Evolutionary conservation across 2,113 vertebrate species (phyloP).

Genomic region (Xyrauchen texanus): DNA sequence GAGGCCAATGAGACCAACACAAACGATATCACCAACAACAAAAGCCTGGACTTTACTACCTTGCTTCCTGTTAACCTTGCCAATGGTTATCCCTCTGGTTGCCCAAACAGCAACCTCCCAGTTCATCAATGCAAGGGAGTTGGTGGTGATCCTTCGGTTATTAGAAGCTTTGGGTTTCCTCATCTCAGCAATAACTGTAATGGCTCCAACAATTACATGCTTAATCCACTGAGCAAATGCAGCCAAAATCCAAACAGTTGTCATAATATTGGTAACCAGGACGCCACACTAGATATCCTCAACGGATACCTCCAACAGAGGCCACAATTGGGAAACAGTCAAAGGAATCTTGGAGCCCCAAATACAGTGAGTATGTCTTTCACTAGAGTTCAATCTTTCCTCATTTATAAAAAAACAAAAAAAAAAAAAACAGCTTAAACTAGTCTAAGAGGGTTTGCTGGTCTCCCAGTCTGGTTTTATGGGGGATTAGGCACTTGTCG

Average conservation of each 20-base stretch:
- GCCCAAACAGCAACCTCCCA: not conserved
- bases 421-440: too few species aligned
- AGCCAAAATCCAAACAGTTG: slow-evolving; percentile 49
- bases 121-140: not conserved
- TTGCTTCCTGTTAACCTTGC: slow-evolving; percentile 63
- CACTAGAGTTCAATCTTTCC: too few species aligned
- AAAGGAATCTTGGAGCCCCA: slow-evolving; percentile 74
- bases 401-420: too few species aligned
- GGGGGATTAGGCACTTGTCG: too few species aligned
- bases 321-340: slow-evolving; percentile 51
- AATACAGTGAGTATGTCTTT: slow-evolving; percentile 78
- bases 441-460: too few species aligned
- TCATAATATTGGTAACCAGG: slow-evolving; percentile 57
- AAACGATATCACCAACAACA: slow-evolving; percentile 63
- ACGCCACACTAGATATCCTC: slow-evolving; percentile 67
- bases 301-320: slow-evolving; percentile 70
- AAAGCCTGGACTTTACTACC: slow-evolving; percentile 65
- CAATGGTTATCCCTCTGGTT: slow-evolving; percentile 47
- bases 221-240: slow-evolving; percentile 54
- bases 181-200: slow-evolving; percentile 33
- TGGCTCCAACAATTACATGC: slow-evolving; percentile 12
- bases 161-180: slow-evolving; percentile 53
- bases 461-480: too few species aligned
- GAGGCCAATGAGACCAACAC: slow-evolving; percentile 72
- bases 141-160: slow-evolving; percentile 8